A percentile compares a stretch with the other conserved stretches of the same genome.
Evolutionary conservation across 2,113 vertebrate species (phyloP).

Genomic region (Plectropomus leopardus): DNA sequence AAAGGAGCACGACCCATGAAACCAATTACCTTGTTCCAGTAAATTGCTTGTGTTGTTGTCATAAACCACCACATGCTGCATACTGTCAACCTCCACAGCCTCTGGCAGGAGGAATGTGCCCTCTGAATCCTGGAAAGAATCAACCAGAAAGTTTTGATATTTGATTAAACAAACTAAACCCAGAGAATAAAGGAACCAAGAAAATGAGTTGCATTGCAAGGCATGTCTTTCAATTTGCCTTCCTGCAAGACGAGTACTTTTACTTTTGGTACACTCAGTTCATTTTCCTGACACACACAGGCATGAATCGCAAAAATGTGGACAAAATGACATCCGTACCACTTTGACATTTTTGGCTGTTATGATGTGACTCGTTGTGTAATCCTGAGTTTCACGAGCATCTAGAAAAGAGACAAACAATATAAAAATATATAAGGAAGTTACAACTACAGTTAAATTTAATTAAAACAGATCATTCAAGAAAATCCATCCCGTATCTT

Average conservation of each 20-base stretch:
- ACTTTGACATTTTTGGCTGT: constrained; percentile 86
- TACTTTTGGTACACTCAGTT: too few relatives aligned
- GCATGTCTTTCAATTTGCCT: not conserved
- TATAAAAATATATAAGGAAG: not conserved
- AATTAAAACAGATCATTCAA: not conserved
- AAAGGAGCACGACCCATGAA: not conserved
- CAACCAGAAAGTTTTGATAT: not conserved
- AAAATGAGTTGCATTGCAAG: not conserved
- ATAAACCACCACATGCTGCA: constrained; percentile 89
- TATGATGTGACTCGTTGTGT: constrained; percentile 87
- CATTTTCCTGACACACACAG: too few relatives aligned
- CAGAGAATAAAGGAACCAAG: not conserved
- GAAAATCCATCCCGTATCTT: constrained; percentile 56
- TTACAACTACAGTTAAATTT: not conserved
- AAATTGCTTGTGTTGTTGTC: constrained; percentile 81
- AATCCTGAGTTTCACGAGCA: constrained; percentile 86
- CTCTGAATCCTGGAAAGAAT: constrained; percentile 73
- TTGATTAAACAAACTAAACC: not conserved
- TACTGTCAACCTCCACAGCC: constrained; percentile 83
- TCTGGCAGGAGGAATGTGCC: constrained; percentile 82
- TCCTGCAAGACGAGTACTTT: too few relatives aligned
- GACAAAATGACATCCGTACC: constrained; percentile 70
- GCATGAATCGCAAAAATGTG: not conserved
- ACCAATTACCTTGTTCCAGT: constrained; percentile 61
- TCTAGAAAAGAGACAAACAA: constrained; percentile 79